Evolutionary conservation across 2,888 invertebrate genomes (phyloP).

Genomic region (Gisinianus flammeolus): DNA sequence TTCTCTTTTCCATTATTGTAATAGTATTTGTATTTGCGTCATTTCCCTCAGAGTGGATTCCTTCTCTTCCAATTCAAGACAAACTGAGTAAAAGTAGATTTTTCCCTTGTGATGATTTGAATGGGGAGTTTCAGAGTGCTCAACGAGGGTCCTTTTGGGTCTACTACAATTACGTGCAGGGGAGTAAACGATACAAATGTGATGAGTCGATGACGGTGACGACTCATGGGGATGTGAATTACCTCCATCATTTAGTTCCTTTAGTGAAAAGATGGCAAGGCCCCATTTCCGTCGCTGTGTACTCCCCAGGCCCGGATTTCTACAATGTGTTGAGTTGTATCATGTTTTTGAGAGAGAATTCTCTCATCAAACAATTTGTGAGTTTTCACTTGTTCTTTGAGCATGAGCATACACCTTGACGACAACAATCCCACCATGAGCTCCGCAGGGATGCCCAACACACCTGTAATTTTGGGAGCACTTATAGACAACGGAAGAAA

Average conservation of each 20-base stretch:
- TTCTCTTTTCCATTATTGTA: too few relatives aligned
- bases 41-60: too few relatives aligned
- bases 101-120: too few relatives aligned
- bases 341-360: conserved; percentile 75
- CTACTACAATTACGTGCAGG: background rate
- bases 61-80: too few relatives aligned
- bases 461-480: background rate
- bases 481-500: conserved; percentile 75
- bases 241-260: conserved; percentile 85
- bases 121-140: too few relatives aligned
- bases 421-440: background rate
- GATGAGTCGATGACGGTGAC: conserved; percentile 88
- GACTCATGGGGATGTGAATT: conserved; percentile 91
- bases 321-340: conserved; percentile 78
- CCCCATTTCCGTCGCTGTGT: conserved; percentile 84
- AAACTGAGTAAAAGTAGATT: too few relatives aligned
- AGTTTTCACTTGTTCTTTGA: conserved; percentile 91
- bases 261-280: conserved; percentile 85
- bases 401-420: conserved; percentile 67
- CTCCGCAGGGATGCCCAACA: background rate
- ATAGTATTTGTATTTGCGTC: too few relatives aligned
- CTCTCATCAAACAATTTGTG: conserved; percentile 76
- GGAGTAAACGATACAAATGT: conserved; percentile 64
- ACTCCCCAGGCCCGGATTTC: conserved; percentile 85
- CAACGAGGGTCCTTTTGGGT: background rate